Evolutionary conservation across 2,797 vertebrate species (phyloP).

Genomic region (Bradypodion pumilum): DNA sequence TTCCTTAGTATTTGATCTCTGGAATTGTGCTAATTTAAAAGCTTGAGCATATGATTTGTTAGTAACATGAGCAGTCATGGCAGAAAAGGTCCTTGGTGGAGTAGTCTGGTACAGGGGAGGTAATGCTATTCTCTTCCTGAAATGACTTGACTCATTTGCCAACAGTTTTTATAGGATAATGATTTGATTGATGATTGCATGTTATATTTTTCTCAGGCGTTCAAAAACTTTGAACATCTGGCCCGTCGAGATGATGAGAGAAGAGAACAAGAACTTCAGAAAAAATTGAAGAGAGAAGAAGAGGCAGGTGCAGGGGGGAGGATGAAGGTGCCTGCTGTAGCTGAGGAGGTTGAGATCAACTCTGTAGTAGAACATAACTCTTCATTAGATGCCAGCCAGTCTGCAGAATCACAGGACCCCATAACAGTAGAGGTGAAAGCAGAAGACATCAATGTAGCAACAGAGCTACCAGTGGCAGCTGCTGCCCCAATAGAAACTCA

Average conservation of each 20-base stretch:
- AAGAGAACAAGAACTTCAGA: constrained; percentile 74
- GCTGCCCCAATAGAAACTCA: constrained; percentile 19
- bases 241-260: constrained; percentile 86
- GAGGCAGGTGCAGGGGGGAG: constrained; percentile 67
- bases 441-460: not conserved
- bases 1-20: not conserved
- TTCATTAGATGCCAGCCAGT: not conserved
- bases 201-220: constrained; percentile 78
- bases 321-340: constrained; percentile 74
- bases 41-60: not conserved
- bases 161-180: not conserved
- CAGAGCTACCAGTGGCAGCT: not conserved
- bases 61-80: not conserved
- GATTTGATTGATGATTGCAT: constrained; percentile 9
- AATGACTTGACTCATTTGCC: not conserved
- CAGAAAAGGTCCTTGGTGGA: not conserved
- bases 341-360: constrained; percentile 71
- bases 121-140: not conserved
- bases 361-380: constrained; percentile 39
- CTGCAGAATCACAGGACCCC: not conserved
- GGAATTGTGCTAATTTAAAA: not conserved
- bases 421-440: not conserved
- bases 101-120: not conserved
- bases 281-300: constrained; percentile 73
- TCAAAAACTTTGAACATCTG: constrained; percentile 86